A percentile compares a stretch with the other conserved stretches of the same genome.
phyloP scores from a whole-genome alignment of 1,140 invertebrate species.

The Drosophila miranda region DNA sequence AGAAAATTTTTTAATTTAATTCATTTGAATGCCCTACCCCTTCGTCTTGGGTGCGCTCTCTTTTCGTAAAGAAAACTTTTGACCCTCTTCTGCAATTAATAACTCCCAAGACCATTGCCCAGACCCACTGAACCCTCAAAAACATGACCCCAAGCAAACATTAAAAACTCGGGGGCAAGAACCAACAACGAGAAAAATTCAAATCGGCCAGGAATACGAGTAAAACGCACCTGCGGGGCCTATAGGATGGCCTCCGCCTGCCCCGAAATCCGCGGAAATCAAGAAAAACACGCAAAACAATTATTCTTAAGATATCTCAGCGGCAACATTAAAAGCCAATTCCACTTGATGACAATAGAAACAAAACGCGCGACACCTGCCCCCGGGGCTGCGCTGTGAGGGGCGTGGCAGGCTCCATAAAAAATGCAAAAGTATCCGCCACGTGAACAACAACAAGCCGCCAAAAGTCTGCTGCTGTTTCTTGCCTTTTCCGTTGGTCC shows the following conservation, averaged over 20 bases:
- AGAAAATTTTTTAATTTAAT: too few species aligned
- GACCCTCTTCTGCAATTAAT: conserved; percentile 36
- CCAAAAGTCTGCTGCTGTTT: conserved; percentile 50
- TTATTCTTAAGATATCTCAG: conserved; percentile 82
- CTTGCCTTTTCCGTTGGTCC: conserved; percentile 35
- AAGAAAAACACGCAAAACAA: conserved; percentile 82
- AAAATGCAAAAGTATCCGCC: conserved; percentile 78
- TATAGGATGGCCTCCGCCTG: conserved; percentile 16
- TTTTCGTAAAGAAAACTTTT: conserved; percentile 35
- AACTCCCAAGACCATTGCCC: conserved; percentile 31
- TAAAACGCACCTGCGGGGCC: conserved; percentile 71
- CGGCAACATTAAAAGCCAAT: conserved; percentile 83
- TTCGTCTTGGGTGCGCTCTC: too few species aligned
- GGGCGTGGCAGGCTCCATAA: conserved; percentile 42
- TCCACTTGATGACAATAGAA: conserved; percentile 82
- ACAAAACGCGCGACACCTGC: conserved; percentile 74
- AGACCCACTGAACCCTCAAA: conserved; percentile 14
- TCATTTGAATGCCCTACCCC: too few species aligned
- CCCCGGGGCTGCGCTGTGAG: conserved; percentile 44
- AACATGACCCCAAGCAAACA: conserved; percentile 60
- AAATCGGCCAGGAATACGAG: conserved; percentile 43
- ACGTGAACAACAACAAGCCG: conserved; percentile 49
- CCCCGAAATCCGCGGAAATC: conserved; percentile 47
- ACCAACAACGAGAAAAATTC: conserved; percentile 9
- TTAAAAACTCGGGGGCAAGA: conserved; percentile 40